Base-by-base conservation (phyloP, 2,888 invertebrate genomes). In the Orthosia cruda region DNA sequence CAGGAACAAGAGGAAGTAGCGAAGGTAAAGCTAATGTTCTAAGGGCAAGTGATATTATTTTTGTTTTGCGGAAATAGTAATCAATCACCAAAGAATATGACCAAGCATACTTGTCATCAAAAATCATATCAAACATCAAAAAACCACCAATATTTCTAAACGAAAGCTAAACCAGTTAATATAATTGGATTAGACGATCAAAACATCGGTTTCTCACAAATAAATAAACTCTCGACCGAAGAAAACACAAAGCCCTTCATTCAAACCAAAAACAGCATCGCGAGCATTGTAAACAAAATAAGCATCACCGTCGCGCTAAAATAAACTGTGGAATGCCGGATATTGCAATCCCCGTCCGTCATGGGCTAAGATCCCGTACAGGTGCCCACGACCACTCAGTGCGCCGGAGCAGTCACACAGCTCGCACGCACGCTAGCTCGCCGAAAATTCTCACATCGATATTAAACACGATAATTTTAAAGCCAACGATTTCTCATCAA, bases 261-360 rank as follows among this genome's bases (percentile, higher is more conserved):
- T 88, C 88, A 82, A 76, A 88, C 92, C 91, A 89, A 91, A 94
- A 90, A 87, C 89, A 93, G 91, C 83, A 90, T 82, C 85, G 80
- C 78, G 77, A 87, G 87, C 80, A 87, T 90, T 91, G 95, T 96
- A 95, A 96, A 95, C 95, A 96, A 96, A 95, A 92, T 92, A 91
- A 91, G 92, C 93, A 94, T 95, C 95, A 92, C 92, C 86, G 85
- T 89, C 76, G 87, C 87, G 87, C 91, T 84, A 93, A 94, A 96
- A 96, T 96, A 96, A 92, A 84, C 93, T 83, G 79, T 91, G 96
- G 96, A 96, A 96, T 96, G 96, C 96, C 96, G 96, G 96, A 96
- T 95, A 93, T 95, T 94, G 94, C 93, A 93, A 89, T 91, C 90
- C 89, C 85, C 84, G 82, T 83, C 88, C 89, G 92, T 89, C 90